phyloP scores from a whole-genome alignment of 2,888 invertebrate species.

The Pyrocoelia pectoralis region DNA sequence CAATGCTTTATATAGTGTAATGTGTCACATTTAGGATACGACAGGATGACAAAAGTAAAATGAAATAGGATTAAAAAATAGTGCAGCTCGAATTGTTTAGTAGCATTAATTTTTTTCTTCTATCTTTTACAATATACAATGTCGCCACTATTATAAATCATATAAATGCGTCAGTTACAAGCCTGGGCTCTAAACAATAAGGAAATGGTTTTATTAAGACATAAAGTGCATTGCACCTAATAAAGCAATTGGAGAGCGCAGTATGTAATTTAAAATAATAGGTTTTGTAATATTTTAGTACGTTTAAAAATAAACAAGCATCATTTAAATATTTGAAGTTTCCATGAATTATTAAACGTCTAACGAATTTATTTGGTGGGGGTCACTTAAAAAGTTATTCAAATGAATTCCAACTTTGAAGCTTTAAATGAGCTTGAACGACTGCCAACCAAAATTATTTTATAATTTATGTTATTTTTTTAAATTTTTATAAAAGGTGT shows the following conservation, averaged over 20 bases:
- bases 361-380: not conserved
- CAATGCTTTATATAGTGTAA: too few relatives aligned
- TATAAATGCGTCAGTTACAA: not conserved
- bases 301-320: not conserved
- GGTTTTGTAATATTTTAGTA: not conserved
- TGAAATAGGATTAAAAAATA: too few relatives aligned
- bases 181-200: not conserved
- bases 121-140: too few relatives aligned
- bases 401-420: not conserved
- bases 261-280: not conserved
- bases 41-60: too few relatives aligned
- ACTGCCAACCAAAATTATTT: not conserved
- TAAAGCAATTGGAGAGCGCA: not conserved
- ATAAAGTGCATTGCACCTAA: not conserved
- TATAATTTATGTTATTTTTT: not conserved
- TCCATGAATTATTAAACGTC: not conserved
- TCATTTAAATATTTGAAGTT: not conserved
- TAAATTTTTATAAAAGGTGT: not conserved
- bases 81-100: too few relatives aligned
- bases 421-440: not conserved
- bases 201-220: not conserved
- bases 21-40: too few relatives aligned
- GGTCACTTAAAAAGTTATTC: not conserved
- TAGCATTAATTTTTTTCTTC: too few relatives aligned
- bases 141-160: too few relatives aligned